These are phyloP conservation scores for Styela plicata DNA, from an alignment of 23 tunicate species.

Conservation along the genomic window DNA sequence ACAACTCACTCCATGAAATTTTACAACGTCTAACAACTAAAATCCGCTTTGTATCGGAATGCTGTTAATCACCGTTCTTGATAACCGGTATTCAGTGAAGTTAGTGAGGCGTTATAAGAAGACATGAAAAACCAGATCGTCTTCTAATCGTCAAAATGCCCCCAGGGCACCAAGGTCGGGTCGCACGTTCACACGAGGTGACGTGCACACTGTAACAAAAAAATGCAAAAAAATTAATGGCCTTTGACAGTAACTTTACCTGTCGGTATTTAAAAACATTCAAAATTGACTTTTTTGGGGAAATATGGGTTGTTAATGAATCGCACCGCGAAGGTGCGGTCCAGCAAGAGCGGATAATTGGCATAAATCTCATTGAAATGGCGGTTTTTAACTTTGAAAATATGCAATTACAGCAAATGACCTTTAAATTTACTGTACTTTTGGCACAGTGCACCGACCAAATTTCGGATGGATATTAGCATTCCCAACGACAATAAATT, in stretches of 20 bases:
- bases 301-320: background rate
- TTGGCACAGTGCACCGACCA: too few species aligned
- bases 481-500: too few species aligned
- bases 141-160: background rate
- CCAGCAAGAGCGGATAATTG: too few species aligned
- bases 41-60: background rate
- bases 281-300: background rate
- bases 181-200: background rate
- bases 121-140: background rate
- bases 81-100: background rate
- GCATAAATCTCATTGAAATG: too few species aligned
- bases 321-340: too few species aligned
- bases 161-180: background rate
- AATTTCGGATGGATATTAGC: too few species aligned
- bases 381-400: too few species aligned
- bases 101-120: background rate
- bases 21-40: background rate
- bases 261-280: background rate
- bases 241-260: background rate
- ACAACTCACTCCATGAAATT: background rate
- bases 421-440: too few species aligned
- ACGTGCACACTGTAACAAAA: background rate
- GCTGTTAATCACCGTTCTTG: background rate
- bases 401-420: too few species aligned
- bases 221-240: background rate